Percentiles rank a stretch among this genome's conserved stretches.
Conservation (phyloP, 2,113 vertebrate genomes). For the Festucalex cinctus region DNA sequence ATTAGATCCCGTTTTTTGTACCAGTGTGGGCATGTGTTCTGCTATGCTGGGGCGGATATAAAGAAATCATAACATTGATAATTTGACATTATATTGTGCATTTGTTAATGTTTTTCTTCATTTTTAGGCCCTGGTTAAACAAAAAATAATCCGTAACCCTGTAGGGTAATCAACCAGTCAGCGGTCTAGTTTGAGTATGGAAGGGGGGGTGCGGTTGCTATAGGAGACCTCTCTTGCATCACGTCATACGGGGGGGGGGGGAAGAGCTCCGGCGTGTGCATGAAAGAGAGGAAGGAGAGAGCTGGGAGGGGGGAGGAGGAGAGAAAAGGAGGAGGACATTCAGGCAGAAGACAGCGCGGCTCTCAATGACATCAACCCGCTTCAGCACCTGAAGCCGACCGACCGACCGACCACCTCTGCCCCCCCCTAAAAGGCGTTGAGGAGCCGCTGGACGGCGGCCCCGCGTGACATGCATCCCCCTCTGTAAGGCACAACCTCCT, state of each 20-base stretch:
- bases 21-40: too few species aligned
- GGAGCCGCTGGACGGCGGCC: constrained; percentile 45
- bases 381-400: constrained; percentile 57
- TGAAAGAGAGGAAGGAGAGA: constrained; percentile 12
- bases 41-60: too few species aligned
- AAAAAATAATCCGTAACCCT: too few species aligned
- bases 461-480: constrained; percentile 50
- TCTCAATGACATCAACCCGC: constrained; percentile 67
- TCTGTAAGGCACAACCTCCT: constrained; percentile 38
- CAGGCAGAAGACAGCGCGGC: constrained; percentile 61
- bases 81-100: too few species aligned
- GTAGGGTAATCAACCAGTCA: neutral
- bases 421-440: constrained; percentile 49
- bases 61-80: too few species aligned
- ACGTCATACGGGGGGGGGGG: constrained; percentile 57
- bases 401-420: constrained; percentile 39
- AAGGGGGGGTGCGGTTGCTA: constrained; percentile 68
- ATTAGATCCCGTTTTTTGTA: too few species aligned
- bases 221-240: constrained; percentile 70
- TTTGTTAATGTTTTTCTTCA: too few species aligned
- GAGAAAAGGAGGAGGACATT: constrained; percentile 56
- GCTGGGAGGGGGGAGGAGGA: constrained; percentile 8
- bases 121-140: too few species aligned
- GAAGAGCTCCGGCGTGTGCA: constrained; percentile 39
- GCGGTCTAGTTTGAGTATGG: constrained; percentile 47